Evolutionary conservation across 2,888 invertebrate genomes (phyloP).

Genomic region (Netelia fuscicornis): DNA sequence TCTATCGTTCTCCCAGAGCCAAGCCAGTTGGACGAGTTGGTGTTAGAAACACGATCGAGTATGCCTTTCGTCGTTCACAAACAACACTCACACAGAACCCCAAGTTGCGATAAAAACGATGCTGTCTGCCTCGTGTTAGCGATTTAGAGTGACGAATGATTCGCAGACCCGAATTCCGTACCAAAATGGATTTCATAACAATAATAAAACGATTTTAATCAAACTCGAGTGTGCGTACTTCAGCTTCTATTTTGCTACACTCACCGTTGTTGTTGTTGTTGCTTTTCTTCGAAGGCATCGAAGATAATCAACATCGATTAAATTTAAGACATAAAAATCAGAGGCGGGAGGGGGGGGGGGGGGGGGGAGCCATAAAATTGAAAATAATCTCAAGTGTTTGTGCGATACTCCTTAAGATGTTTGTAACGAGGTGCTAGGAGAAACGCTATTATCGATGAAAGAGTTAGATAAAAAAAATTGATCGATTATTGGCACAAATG

Average conservation of each 20-base stretch:
- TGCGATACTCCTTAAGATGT: neutral
- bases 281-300: neutral
- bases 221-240: neutral
- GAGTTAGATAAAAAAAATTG: too few relatives aligned
- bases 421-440: neutral
- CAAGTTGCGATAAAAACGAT: conserved; percentile 21
- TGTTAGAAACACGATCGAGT: conserved; percentile 29
- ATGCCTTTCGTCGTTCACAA: conserved; percentile 4
- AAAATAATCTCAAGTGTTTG: neutral
- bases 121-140: conserved; percentile 38
- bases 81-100: neutral
- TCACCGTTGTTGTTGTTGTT: neutral
- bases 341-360: too few relatives aligned
- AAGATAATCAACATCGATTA: neutral
- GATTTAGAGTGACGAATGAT: conserved; percentile 30
- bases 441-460: too few relatives aligned
- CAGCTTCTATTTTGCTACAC: neutral
- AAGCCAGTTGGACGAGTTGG: conserved; percentile 3
- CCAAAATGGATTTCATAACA: neutral
- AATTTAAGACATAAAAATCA: neutral
- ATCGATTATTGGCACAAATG: too few relatives aligned
- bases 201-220: conserved; percentile 5
- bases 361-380: neutral
- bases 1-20: neutral
- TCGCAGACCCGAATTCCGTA: neutral